Conservation (phyloP, 1,140 invertebrate species). For the Procambarus virginalis region DNA sequence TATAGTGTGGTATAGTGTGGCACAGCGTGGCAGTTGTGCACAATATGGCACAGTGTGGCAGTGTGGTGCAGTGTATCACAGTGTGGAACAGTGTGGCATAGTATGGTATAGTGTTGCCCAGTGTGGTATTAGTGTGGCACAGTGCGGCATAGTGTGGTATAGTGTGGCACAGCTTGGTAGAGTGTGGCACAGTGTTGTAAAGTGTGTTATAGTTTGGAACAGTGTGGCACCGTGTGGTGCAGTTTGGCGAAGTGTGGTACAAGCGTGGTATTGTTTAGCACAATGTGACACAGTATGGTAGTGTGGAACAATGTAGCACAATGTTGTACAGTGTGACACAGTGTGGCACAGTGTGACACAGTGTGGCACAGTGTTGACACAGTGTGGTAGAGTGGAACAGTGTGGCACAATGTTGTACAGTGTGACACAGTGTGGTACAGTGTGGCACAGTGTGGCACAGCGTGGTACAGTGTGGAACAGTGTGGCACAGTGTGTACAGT, state of each 20-base stretch:
- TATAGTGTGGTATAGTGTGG: background rate
- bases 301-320: background rate
- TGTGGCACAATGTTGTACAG: too few species aligned
- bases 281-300: background rate
- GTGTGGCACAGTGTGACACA: background rate
- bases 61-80: background rate
- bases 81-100: background rate
- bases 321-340: too few species aligned
- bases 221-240: background rate
- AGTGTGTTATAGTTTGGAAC: background rate
- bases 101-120: background rate
- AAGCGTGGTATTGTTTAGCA: background rate
- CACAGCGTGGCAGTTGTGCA: background rate
- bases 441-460: too few species aligned
- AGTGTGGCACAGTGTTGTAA: background rate
- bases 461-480: too few species aligned
- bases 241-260: background rate
- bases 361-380: background rate
- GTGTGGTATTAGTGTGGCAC: background rate
- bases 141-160: background rate
- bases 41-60: background rate
- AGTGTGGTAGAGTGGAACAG: too few species aligned
- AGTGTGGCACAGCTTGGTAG: background rate
- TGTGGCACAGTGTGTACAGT: too few species aligned
- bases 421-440: too few species aligned